Evolutionary conservation across 2,888 invertebrate species (phyloP).

Genomic region (Cephus spinipes): DNA sequence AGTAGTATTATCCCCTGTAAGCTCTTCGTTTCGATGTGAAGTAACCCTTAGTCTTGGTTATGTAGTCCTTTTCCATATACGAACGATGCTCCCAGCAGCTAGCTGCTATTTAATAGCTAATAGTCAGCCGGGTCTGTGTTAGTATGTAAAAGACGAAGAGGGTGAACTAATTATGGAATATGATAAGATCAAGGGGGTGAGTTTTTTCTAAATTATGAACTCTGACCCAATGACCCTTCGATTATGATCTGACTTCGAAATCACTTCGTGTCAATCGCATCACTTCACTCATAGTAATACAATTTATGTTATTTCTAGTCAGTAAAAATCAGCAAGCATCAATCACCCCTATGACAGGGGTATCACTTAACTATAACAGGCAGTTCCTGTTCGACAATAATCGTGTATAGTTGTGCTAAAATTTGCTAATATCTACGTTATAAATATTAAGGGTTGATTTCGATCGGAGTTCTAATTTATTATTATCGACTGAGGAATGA

Average conservation of each 20-base stretch:
- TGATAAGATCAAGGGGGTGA: not conserved
- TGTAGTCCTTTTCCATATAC: not conserved
- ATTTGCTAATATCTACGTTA: too few relatives aligned
- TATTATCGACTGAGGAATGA: not conserved
- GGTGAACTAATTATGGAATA: not conserved
- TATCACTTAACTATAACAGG: not conserved
- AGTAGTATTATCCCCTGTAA: not conserved
- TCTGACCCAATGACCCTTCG: not conserved
- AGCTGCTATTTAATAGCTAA: not conserved
- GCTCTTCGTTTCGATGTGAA: not conserved
- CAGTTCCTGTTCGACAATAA: not conserved
- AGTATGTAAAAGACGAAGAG: not conserved
- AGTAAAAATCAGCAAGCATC: too few relatives aligned
- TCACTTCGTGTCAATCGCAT: not conserved
- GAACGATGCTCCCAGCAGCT: not conserved
- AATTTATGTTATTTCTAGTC: not conserved
- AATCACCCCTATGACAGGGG: too few relatives aligned
- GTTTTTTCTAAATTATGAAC: not conserved
- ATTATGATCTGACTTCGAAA: not conserved
- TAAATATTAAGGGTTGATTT: not conserved
- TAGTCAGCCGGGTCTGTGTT: not conserved
- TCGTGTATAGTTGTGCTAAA: not conserved
- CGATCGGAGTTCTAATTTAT: not conserved
- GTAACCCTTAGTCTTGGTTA: not conserved
- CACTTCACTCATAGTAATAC: not conserved